Evolutionary conservation across 1,140 invertebrate species (phyloP), one percentile per base, ranked within the genome.

Genomic region (Schlechtendalia chinensis): DNA sequence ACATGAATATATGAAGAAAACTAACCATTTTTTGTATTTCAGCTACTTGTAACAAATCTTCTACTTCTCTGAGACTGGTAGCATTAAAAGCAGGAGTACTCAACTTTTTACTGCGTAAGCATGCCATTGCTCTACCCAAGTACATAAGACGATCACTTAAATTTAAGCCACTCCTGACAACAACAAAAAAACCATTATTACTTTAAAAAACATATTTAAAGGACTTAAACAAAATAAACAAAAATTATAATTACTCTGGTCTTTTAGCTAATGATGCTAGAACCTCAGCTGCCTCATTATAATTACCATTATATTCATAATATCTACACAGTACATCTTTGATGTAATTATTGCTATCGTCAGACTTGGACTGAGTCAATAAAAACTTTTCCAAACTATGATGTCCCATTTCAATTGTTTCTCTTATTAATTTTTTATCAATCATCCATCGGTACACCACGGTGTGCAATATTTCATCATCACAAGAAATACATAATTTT

Each of bases 301-400:
- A 97, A 85, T 98, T 95, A 47, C 92, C 92, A 84, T 92, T 94
- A 84, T 93, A 93, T 85, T 98, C 96, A 84, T 98, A 97, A 85
- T 94, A 97, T 85, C 96, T 96, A 97, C 97, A 98, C 19, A 98
- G 87, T 80, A 99, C 87, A 86, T 98, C 96, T 63, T 94, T 89
- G 8, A 94, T 89, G 72, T 89, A 88, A 65, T 81, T 81, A 65
- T 75, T 61, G 14, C 81, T 77, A 17, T 65, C 71, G 16, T 83
- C 81, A 54, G 81, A 67, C n/a, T 82, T 83, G 50, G 81, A 83
- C 19, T 77, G 81, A 17, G 82, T 39, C 22, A 82, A 82, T 14
- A 84, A 81, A 65, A 83, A 84, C 19, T 81, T 74, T 72, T 84
- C 84, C 24, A 97, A 87, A 8, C 92, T 94, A n/a, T 92, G 89